A percentile compares a stretch with the other conserved stretches of the same genome.
phyloP scores from a whole-genome alignment of 2,113 vertebrate species.

The Theristicus caerulescens region DNA sequence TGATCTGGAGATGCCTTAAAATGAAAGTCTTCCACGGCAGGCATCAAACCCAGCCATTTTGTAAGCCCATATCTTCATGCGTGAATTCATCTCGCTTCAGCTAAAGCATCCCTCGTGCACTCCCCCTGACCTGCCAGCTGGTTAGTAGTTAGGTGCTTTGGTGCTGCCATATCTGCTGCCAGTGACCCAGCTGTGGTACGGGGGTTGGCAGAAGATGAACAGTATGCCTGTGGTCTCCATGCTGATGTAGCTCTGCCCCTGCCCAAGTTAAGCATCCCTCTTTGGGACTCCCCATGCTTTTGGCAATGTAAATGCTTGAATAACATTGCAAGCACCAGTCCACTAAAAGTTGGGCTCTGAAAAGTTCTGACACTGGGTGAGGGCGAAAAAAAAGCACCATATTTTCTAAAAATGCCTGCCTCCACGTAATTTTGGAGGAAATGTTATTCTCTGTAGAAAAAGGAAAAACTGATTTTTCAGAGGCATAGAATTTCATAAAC shows the following conservation, averaged over 20 bases:
- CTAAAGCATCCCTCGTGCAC: background rate
- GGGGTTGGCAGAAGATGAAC: background rate
- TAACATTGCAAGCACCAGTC: background rate
- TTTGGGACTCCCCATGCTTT: background rate
- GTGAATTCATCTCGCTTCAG: background rate
- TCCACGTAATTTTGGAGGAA: background rate
- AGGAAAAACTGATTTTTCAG: background rate
- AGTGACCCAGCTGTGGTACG: background rate
- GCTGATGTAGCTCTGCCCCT: background rate
- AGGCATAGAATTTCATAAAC: background rate
- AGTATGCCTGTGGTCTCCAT: too few relatives aligned
- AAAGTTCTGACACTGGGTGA: background rate
- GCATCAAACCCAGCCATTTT: background rate
- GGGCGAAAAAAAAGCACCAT: background rate
- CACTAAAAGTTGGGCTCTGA: background rate
- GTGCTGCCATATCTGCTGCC: background rate
- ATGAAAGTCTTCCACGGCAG: background rate
- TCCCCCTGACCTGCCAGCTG: background rate
- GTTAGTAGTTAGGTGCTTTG: background rate
- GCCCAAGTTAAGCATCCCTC: background rate
- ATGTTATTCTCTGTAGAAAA: background rate
- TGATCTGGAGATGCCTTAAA: background rate
- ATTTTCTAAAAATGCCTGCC: background rate
- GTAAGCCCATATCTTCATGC: background rate
- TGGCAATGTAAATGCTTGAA: background rate